These are phyloP conservation scores for Macrophya annulata DNA, from an alignment of 2,888 invertebrate genomes.

Conservation along the genomic window DNA sequence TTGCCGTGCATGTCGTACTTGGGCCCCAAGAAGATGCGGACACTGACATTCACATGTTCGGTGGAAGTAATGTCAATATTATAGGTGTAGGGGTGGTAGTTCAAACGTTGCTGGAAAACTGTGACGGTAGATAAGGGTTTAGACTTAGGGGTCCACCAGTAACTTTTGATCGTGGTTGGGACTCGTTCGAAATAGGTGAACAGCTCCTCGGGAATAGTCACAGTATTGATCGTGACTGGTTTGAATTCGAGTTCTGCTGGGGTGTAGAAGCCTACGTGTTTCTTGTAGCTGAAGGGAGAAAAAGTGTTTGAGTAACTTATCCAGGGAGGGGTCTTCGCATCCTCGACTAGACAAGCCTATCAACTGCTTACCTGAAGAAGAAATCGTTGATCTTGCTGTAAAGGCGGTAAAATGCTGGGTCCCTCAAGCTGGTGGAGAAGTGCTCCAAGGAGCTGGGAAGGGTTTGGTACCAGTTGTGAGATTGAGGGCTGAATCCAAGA, in stretches of 20 bases:
- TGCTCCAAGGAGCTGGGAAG: conserved; percentile 83
- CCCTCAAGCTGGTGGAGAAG: conserved; percentile 84
- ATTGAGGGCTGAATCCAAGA: conserved; percentile 70
- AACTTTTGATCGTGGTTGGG: too few relatives aligned
- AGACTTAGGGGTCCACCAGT: too few relatives aligned
- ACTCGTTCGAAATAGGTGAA: too few relatives aligned
- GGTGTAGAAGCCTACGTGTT: too few relatives aligned
- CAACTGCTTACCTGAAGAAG: too few relatives aligned
- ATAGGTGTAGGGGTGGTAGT: conserved; percentile 86
- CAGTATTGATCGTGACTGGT: too few relatives aligned
- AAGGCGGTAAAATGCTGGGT: conserved; percentile 83
- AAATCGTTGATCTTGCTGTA: not conserved
- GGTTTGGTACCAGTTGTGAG: conserved; percentile 73
- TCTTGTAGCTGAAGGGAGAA: too few relatives aligned
- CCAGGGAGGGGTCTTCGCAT: too few relatives aligned
- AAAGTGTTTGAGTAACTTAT: too few relatives aligned
- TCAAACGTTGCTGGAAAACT: conserved; percentile 86
- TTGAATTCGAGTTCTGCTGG: too few relatives aligned
- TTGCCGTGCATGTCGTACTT: conserved; percentile 83
- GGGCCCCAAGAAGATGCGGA: conserved; percentile 87
- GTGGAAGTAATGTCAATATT: conserved; percentile 84
- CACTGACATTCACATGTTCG: conserved; percentile 81
- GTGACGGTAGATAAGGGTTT: conserved; percentile 65
- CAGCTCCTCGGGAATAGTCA: too few relatives aligned
- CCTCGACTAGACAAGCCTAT: too few relatives aligned